phyloP scores from a whole-genome alignment of 2,797 vertebrate genomes.

The Xiphophorus birchmanni region DNA sequence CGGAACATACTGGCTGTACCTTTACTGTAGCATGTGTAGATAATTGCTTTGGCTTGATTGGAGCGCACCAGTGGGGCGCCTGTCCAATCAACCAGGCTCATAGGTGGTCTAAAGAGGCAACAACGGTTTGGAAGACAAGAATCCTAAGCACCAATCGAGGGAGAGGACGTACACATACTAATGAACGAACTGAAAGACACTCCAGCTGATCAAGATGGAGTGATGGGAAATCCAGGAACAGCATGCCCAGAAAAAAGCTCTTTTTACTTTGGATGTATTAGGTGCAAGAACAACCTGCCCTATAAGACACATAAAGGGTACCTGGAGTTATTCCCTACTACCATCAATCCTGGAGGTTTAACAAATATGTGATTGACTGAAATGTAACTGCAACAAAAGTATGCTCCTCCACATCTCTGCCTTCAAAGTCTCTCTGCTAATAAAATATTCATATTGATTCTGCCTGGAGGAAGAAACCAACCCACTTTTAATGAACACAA shows the following conservation, averaged over 20 bases:
- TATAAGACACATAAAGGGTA: background rate
- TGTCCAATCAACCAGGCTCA: background rate
- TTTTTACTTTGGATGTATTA: background rate
- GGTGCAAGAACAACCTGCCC: background rate
- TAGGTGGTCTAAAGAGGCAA: slow-evolving; percentile 1
- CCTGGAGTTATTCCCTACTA: background rate
- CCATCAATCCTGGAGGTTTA: background rate
- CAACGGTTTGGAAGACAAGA: background rate
- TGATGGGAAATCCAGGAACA: background rate
- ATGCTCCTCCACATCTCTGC: slow-evolving; percentile 13
- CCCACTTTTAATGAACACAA: slow-evolving; percentile 37
- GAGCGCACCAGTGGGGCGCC: background rate
- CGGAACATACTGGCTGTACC: background rate
- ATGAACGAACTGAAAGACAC: background rate
- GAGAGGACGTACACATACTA: background rate
- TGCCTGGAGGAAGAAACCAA: slow-evolving; percentile 18
- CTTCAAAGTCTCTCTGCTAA: slow-evolving; percentile 33
- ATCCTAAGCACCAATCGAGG: background rate
- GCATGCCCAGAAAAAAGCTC: background rate
- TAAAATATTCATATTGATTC: slow-evolving; percentile 52
- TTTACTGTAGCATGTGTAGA: background rate
- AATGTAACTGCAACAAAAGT: slow-evolving; percentile 2
- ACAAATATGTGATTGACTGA: slow-evolving; percentile 26
- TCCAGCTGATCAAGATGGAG: background rate
- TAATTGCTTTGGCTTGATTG: slow-evolving; percentile 1